Percentiles rank a stretch among this genome's conserved stretches.
Evolutionary conservation across 1,140 invertebrate species (phyloP).

Genomic region (Bacillus rossius): DNA sequence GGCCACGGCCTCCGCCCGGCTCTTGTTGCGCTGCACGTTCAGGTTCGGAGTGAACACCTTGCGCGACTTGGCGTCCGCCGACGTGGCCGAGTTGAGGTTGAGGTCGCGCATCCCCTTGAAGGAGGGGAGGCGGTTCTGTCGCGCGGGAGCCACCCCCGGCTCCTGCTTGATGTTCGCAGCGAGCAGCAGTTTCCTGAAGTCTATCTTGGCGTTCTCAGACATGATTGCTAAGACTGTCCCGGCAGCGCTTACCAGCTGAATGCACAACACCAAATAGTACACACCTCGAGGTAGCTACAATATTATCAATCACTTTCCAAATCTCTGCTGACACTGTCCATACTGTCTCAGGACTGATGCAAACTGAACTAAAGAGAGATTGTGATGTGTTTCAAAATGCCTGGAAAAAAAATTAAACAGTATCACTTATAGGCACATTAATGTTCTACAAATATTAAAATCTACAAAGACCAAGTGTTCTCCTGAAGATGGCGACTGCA

Average conservation of each 20-base stretch:
- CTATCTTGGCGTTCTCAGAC: no score
- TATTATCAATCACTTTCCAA: not conserved
- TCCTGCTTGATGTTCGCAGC: conserved; percentile 3
- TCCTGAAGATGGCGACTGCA: no score
- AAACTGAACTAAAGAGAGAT: not conserved
- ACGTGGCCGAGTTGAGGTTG: not conserved
- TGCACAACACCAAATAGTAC: no score
- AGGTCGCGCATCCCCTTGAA: not conserved
- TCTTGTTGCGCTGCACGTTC: conserved; percentile 44
- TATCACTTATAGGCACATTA: not conserved
- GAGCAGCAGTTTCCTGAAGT: not conserved
- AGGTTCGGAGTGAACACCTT: conserved; percentile 43
- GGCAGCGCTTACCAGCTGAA: no score
- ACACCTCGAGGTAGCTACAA: no score
- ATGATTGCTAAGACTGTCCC: no score
- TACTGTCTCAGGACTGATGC: not conserved
- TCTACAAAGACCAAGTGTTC: no score
- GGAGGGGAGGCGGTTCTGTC: not conserved
- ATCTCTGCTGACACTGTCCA: not conserved
- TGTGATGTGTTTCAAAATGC: not conserved
- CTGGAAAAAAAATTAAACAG: not conserved
- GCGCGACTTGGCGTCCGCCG: conserved; percentile 24
- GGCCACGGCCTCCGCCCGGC: conserved; percentile 36
- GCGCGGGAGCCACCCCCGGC: not conserved
- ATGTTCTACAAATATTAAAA: not conserved